phyloP scores from a whole-genome alignment of 92 coral and sea anemone species.

The Montipora capitata region DNA sequence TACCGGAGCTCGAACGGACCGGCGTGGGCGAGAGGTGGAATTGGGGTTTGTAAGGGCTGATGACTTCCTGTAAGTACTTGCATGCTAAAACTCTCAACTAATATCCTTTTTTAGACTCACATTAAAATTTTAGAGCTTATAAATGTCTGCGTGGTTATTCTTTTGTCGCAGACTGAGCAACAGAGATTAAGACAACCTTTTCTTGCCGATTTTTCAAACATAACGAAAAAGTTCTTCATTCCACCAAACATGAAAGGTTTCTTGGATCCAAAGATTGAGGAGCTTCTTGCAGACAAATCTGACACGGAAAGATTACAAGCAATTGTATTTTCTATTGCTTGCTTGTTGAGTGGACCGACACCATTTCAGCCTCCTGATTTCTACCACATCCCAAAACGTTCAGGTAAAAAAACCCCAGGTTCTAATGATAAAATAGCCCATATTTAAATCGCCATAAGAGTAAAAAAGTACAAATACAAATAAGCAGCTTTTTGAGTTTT shows the following conservation, averaged over 20 bases:
- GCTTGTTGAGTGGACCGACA: conserved; percentile 86
- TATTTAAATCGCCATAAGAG: too few species aligned
- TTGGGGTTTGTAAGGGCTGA: not conserved
- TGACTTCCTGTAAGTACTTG: conserved; percentile 32
- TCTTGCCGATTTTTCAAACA: too few species aligned
- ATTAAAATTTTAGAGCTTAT: not conserved
- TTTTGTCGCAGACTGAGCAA: not conserved
- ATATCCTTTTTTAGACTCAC: conserved; percentile 49
- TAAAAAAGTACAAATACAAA: not conserved
- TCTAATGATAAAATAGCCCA: too few species aligned
- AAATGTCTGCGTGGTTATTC: conserved; percentile 11
- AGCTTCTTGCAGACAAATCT: conserved; percentile 76
- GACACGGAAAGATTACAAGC: conserved; percentile 83
- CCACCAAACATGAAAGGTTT: conserved; percentile 10
- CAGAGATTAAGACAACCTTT: not conserved
- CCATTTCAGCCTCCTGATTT: conserved; percentile 87
- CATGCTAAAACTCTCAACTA: not conserved
- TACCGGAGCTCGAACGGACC: too few species aligned
- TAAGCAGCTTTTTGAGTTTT: too few species aligned
- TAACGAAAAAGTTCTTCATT: too few species aligned
- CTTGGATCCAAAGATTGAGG: conserved; percentile 73
- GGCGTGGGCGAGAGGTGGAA: not conserved
- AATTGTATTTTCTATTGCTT: conserved; percentile 84
- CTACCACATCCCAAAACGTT: conserved; percentile 37
- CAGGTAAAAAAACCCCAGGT: conserved; percentile 15